phyloP scores from a whole-genome alignment of 1,140 invertebrate species.

The Babylonia areolata region DNA sequence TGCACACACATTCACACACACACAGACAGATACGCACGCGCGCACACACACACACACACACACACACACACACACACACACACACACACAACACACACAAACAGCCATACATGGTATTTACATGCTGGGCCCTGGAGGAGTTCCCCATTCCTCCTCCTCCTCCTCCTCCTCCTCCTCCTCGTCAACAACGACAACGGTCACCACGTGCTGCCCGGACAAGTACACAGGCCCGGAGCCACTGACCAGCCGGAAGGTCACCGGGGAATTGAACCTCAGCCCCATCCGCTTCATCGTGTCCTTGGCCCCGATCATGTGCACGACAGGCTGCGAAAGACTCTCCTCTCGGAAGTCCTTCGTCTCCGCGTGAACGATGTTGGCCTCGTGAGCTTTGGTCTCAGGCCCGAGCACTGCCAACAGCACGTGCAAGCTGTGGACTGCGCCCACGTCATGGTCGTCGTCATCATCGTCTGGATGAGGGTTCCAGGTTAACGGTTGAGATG shows the following conservation, averaged over 20 bases:
- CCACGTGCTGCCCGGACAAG: not conserved
- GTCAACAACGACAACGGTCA: not conserved
- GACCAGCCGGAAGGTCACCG: slow-evolving; percentile 3
- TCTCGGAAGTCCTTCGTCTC: not conserved
- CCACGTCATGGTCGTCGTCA: not conserved
- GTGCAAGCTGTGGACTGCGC: not conserved
- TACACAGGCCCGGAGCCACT: not conserved
- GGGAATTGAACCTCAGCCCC: not conserved
- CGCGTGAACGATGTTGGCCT: not conserved
- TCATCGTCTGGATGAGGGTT: not conserved
- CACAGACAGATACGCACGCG: no score
- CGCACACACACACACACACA: slow-evolving; percentile 3
- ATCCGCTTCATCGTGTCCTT: not conserved
- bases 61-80: no score
- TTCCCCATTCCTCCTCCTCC: not conserved
- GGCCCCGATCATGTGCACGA: not conserved
- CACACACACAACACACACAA: no score
- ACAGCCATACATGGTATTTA: no score
- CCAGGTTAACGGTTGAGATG: not conserved
- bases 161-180: not conserved
- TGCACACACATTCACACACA: no score
- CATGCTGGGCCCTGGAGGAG: not conserved
- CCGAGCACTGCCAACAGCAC: not conserved
- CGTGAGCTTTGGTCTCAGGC: not conserved
- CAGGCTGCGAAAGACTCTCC: not conserved